Evolutionary conservation across 2,888 invertebrate genomes (phyloP), one percentile per base, ranked within the genome.

Genomic region (Netelia inedita): DNA sequence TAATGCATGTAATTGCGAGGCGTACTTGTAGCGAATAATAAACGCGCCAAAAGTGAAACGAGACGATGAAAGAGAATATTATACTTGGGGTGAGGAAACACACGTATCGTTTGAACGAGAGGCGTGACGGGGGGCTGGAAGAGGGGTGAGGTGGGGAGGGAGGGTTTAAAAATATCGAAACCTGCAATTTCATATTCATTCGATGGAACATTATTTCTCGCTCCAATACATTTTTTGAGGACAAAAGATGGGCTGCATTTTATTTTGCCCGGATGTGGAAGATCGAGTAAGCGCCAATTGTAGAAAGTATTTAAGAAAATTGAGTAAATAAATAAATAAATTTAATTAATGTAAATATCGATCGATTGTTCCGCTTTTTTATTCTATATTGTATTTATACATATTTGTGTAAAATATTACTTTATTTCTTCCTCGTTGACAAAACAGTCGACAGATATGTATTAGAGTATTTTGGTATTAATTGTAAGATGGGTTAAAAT

Each of bases 1-100:
- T 71, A 79, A 83, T 83, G 69, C 83, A 75, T 63, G 71, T 80
- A 83, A 83, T 83, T 75, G 75, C 57, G 57, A 59, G 79, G 43
- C 43, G 46, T 65, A 69, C 83, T 83, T 63, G 65, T 74, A 63
- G 53, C 68, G 75, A 72, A 75, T 79, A 79, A 80, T 83, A 72
- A 79, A 72, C 79, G 79, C 65, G 73, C 69, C 74, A 59, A 83
- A 83, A 83, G 79, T 83, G 46, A 83, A 83, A 55, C 63, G 83
- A 74, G 23, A 79, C 46, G 66, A 79, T 74, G 71, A 69, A 74
- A 74, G 63, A 74, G 14, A 21, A 50, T 65, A 66, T 72, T 55
- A 71, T 65, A 35, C 11, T 46, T 16, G 8, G 1, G 14, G 46
- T 57, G 57, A 16, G 19, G 9, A 21, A 16, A 57, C 19, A 57